Base-by-base conservation (phyloP, 2,113 vertebrate species). In the Cynoglossus semilaevis region DNA sequence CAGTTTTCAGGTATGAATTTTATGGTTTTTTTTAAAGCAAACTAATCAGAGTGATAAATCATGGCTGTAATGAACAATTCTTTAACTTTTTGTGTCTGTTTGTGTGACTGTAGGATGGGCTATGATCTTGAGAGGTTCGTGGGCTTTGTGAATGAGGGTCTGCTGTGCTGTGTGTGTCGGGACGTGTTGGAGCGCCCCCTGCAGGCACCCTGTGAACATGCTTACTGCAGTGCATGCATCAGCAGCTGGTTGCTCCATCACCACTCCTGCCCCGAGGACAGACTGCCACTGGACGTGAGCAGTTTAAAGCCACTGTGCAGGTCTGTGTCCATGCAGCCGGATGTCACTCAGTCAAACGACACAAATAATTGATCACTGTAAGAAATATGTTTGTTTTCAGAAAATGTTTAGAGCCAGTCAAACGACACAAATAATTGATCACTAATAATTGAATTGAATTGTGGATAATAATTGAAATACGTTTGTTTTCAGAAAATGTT, bases 161-260 rank as follows among this genome's bases (percentile, higher is more conserved):
- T 96, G 0, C 59, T 96, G 13, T 96, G 94, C 82, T 94, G 92
- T 61, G 92, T 95, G 70, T 96, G 94, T 81, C 91, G 91, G 0
- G 93, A 92, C 0, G 94, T 96, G 63, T 56, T 94, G 1, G 90
- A 94, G 67, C 91, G 93, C 41, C 92, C 94, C 0, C 71, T 95
- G n/a, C 94, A 96, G 87, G 94, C 93, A 29, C 93, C 94, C 1
- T 96, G 94, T 12, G 94, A 96, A 34, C 94, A 95, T 0, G 92
- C 93, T 1, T 96, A 92, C 87, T 96, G 94, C 77, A 81, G 89
- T 48, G 73, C 90, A 47, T 96, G 93, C 51, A 96, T 96, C 83
- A 91, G 91, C 14, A 89, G 88, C 1, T 96, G 94, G 94, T 89
- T 95, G 5, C 52, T 93, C 51, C 91, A 94, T 66, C 92, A 94